Percentiles rank a stretch among this genome's conserved stretches.
These are phyloP conservation scores for Corticium candelabrum DNA, from an alignment of 37 sponge, comb jelly and placozoan genomes.

Conservation along the genomic window DNA sequence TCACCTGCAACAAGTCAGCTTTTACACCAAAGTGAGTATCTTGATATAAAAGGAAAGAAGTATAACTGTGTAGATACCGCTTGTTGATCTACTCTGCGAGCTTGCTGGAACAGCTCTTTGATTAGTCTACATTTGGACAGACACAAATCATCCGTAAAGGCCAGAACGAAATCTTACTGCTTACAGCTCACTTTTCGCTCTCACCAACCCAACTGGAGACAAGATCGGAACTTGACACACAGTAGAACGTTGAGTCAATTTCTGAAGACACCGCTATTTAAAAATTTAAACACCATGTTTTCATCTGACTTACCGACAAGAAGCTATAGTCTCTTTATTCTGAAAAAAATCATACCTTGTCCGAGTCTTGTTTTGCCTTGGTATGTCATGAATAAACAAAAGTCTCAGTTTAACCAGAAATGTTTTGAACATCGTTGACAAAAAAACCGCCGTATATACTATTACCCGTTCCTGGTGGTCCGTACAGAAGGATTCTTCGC, in stretches of 20 bases:
- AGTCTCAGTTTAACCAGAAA: too few relatives aligned
- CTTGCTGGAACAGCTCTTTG: conserved; percentile 30
- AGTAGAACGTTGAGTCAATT: conserved; percentile 60
- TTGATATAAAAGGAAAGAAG: too few relatives aligned
- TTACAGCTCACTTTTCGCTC: conserved; percentile 63
- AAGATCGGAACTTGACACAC: conserved; percentile 71
- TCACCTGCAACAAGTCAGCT: conserved; percentile 21
- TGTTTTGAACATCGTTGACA: too few relatives aligned
- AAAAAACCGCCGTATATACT: too few relatives aligned
- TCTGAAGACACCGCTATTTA: conserved; percentile 56
- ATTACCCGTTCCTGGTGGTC: conserved; percentile 81
- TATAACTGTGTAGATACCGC: too few relatives aligned
- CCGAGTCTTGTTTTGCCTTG: conserved; percentile 49
- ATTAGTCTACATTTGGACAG: conserved; percentile 29
- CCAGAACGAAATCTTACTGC: background rate
- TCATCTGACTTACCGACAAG: conserved; percentile 7
- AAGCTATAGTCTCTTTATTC: conserved; percentile 6
- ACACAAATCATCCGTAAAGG: background rate
- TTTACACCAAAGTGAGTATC: background rate
- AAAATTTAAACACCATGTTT: too few relatives aligned
- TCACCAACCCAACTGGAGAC: conserved; percentile 91
- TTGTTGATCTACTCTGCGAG: conserved; percentile 5
- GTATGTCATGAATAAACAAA: background rate
- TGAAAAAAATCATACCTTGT: conserved; percentile 16
- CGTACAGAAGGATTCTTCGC: conserved; percentile 69